Conservation (phyloP, 2,888 invertebrate species). For the Ditylenchus weischeri region DNA sequence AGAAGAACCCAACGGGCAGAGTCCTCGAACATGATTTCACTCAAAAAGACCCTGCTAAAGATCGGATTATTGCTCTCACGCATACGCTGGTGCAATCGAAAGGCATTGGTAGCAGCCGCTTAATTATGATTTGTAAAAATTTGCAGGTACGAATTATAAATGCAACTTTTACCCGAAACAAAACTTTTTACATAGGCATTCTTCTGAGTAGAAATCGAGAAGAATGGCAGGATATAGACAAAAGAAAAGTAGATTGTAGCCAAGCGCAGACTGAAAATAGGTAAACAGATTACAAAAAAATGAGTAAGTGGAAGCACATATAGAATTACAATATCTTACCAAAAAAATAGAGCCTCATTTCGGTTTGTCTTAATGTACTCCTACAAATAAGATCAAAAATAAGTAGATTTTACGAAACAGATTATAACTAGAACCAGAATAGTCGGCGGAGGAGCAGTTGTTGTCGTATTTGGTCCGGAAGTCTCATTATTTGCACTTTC, state of each 20-base stretch:
- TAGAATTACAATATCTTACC: too few species aligned
- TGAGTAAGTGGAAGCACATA: too few species aligned
- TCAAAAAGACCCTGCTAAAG: slow-evolving; percentile 78
- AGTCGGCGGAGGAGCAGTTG: slow-evolving; percentile 2
- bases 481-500: slow-evolving; percentile 19
- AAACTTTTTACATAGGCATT: slow-evolving; percentile 86
- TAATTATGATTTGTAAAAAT: slow-evolving; percentile 21
- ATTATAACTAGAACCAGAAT: slow-evolving; percentile 16
- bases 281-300: too few species aligned
- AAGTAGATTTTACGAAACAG: neutral
- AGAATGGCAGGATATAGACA: slow-evolving; percentile 80
- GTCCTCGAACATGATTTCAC: slow-evolving; percentile 73
- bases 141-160: neutral
- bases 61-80: slow-evolving; percentile 64
- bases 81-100: slow-evolving; percentile 88
- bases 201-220: slow-evolving; percentile 65
- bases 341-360: slow-evolving; percentile 76
- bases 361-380: slow-evolving; percentile 72
- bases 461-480: neutral
- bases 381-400: slow-evolving; percentile 46
- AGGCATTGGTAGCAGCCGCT: slow-evolving; percentile 86
- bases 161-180: slow-evolving; percentile 63
- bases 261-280: slow-evolving; percentile 73
- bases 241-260: slow-evolving; percentile 78
- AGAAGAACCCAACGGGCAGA: slow-evolving; percentile 10